phyloP scores from a whole-genome alignment of 1,140 invertebrate species.

The Drosophila neocordata region DNA sequence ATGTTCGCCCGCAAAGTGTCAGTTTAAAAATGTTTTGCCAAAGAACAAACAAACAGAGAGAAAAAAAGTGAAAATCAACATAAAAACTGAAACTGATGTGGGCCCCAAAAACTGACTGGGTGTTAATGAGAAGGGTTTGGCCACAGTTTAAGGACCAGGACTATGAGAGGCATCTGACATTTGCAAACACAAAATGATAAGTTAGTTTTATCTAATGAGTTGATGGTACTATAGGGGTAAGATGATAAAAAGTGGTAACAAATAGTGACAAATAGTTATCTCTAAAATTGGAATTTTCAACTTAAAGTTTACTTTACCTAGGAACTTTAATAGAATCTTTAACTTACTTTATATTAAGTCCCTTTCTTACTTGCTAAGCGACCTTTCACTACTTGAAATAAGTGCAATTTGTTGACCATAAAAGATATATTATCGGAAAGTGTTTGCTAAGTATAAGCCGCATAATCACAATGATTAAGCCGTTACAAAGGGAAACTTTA shows the following conservation, averaged over 20 bases:
- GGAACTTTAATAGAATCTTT: too few relatives aligned
- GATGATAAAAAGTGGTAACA: too few relatives aligned
- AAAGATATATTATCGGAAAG: slow-evolving; percentile 3
- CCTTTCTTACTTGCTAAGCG: too few relatives aligned
- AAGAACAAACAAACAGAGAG: slow-evolving; percentile 20
- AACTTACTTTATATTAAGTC: too few relatives aligned
- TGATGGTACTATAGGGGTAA: background rate
- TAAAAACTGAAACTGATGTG: slow-evolving; percentile 37
- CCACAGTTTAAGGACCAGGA: background rate
- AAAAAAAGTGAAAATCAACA: slow-evolving; percentile 31
- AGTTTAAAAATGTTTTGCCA: slow-evolving; percentile 13
- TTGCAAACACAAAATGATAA: background rate
- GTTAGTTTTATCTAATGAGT: slow-evolving; percentile 2
- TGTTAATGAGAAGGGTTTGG: slow-evolving; percentile 1
- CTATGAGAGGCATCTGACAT: background rate
- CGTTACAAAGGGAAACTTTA: background rate
- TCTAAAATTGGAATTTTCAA: too few relatives aligned
- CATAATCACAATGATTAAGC: background rate
- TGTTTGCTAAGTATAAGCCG: background rate
- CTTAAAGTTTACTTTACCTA: too few relatives aligned
- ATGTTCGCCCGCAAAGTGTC: slow-evolving; percentile 43
- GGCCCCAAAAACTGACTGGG: slow-evolving; percentile 3
- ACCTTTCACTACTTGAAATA: background rate
- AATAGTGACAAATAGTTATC: too few relatives aligned
- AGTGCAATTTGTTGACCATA: background rate